Percentiles rank a stretch among this genome's conserved stretches.
Conservation (phyloP, 2,113 vertebrate species). For the Zootoca vivipara region DNA sequence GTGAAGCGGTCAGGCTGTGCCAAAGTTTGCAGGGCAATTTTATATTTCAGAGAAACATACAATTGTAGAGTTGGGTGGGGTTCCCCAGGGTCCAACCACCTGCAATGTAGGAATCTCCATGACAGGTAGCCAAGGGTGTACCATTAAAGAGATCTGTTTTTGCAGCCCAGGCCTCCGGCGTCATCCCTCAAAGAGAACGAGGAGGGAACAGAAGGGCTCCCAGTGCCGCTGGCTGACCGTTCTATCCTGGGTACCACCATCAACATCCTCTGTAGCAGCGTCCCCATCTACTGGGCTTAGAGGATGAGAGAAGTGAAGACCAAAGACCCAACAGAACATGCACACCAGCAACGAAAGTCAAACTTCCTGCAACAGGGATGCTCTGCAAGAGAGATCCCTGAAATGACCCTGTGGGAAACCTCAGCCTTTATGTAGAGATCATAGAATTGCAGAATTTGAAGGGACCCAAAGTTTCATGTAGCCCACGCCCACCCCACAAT, state of each 20-base stretch:
- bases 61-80: too few relatives aligned
- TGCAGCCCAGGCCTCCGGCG: background rate
- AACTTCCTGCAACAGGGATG: background rate
- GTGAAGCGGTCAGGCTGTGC: background rate
- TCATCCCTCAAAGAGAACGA: background rate
- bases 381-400: background rate
- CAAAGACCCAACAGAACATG: background rate
- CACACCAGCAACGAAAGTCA: too few relatives aligned
- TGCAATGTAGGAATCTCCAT: too few relatives aligned
- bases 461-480: too few relatives aligned
- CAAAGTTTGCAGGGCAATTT: background rate
- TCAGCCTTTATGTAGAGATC: too few relatives aligned
- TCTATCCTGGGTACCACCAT: conserved; percentile 69
- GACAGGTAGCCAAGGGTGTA: background rate
- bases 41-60: background rate
- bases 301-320: background rate
- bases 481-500: too few relatives aligned
- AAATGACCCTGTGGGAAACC: too few relatives aligned
- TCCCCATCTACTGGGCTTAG: conserved; percentile 74
- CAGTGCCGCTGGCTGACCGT: conserved; percentile 35
- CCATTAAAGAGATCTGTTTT: background rate
- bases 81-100: too few relatives aligned
- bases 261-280: conserved; percentile 73
- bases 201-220: fast-evolving
- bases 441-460: background rate